These are phyloP conservation scores for Zaprionus ghesquierei DNA, from an alignment of 1,140 invertebrate genomes.

Conservation along the genomic window DNA sequence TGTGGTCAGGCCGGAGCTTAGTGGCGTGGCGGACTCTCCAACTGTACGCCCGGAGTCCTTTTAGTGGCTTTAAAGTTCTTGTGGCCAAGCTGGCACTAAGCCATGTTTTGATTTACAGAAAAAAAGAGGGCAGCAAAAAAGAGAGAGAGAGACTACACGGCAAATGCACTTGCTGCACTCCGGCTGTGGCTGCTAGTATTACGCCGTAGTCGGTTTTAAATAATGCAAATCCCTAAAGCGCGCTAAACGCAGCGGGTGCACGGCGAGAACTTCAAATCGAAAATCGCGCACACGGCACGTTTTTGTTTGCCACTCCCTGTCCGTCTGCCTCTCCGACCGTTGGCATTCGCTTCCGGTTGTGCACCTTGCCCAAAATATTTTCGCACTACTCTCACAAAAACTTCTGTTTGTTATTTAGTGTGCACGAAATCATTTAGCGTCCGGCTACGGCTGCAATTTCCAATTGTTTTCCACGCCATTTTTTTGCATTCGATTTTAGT, in stretches of 20 bases:
- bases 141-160: neutral
- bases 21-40: neutral
- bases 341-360: constrained; percentile 25
- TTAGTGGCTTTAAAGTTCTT: constrained; percentile 33
- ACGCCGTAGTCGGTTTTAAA: constrained; percentile 49
- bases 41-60: constrained; percentile 18
- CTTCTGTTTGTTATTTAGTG: constrained; percentile 68
- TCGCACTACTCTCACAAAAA: constrained; percentile 18
- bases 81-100: constrained; percentile 38
- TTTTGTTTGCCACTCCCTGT: constrained; percentile 34
- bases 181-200: constrained; percentile 18
- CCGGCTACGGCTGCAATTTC: constrained; percentile 22
- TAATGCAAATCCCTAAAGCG: constrained; percentile 77
- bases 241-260: constrained; percentile 62
- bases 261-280: constrained; percentile 25
- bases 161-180: constrained; percentile 36
- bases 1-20: constrained; percentile 30
- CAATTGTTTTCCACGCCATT: constrained; percentile 33
- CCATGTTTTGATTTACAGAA: constrained; percentile 60
- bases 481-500: constrained; percentile 12
- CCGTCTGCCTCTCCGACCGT: neutral
- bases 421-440: constrained; percentile 64
- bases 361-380: constrained; percentile 37
- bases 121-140: neutral
- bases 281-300: constrained; percentile 60